Base-by-base conservation (phyloP, 2,888 invertebrate genomes). In the Hermodice carunculata region DNA sequence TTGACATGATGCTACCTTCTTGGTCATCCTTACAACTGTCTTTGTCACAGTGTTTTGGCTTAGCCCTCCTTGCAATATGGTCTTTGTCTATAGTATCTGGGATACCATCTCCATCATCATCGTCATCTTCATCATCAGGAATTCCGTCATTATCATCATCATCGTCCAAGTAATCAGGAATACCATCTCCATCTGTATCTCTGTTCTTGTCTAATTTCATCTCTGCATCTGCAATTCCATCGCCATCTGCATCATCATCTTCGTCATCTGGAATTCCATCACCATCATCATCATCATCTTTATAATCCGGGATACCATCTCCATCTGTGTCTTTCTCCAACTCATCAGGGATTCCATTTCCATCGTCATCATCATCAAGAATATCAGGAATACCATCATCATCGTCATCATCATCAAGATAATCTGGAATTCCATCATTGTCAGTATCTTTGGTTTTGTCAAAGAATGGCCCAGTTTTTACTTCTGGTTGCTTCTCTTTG, bases 381-480 rank as follows among this genome's bases (percentile, higher is more conserved):
- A 76, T 61, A 77, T 80, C 48, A 53, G 69, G 63, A 78, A 80
- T 31, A 66, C 79, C 57, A 67, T 52, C 61, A 8, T 76, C 77
- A 66, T 82, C 81, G 46, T 60, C 64, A 62, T 82, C 81, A 17
- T 77, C 65, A 8, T 80, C 79, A 4, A 68, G 52, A 31, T 77
- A n/a, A 65, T 81, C 78, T 6, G 79, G 78, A 32, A 81, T 80
- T 4, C 81, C 81, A 63, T 82, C 79, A 17, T 77, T 78, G 61
- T 72, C 66, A 34, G 52, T 57, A 46, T 65, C 60, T 4, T 40
- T 54, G 43, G 46, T n/a, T n/a, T n/a, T n/a, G n/a, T n/a, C n/a
- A n/a, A n/a, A n/a, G n/a, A n/a, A n/a, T n/a, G n/a, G n/a, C n/a
- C n/a, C n/a, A n/a, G n/a, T n/a, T n/a, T n/a, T n/a, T n/a, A n/a